Percentiles rank a stretch among this genome's conserved stretches.
Conservation (phyloP, 2,113 vertebrate genomes). For the Psophia crepitans region DNA sequence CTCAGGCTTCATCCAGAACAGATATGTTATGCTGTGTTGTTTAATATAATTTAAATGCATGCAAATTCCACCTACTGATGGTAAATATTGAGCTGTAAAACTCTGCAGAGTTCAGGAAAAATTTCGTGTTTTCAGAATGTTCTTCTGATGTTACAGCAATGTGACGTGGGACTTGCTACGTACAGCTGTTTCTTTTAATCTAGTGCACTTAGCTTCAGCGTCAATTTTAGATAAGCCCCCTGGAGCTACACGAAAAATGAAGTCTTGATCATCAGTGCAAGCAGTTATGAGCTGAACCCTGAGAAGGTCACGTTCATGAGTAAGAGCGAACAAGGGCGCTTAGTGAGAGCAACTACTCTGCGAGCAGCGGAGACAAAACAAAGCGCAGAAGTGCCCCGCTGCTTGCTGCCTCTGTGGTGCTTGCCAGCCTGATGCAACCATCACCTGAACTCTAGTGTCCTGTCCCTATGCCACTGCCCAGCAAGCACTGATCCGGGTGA, state of each 20-base stretch:
- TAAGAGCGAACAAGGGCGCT: not conserved
- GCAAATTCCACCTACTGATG: not conserved
- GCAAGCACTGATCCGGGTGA: not conserved
- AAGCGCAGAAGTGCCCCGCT: not conserved
- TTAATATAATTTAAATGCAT: not conserved
- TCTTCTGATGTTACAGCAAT: not conserved
- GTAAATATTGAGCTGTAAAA: not conserved
- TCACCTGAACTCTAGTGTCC: not conserved
- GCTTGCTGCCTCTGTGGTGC: fast-evolving
- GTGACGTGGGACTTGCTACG: fast-evolving
- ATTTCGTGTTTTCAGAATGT: not conserved
- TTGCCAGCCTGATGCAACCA: not conserved
- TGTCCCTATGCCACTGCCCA: not conserved
- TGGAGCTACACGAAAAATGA: not conserved
- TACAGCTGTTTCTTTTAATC: conserved; percentile 8
- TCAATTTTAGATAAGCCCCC: not conserved
- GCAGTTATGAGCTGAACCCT: not conserved
- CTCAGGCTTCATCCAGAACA: not conserved
- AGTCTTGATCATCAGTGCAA: not conserved
- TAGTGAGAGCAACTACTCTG: not conserved
- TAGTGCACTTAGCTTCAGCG: not conserved
- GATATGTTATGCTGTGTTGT: not conserved
- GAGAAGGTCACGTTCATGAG: not conserved
- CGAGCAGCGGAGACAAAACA: not conserved
- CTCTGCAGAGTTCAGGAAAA: not conserved